phyloP scores from a whole-genome alignment of 1,140 invertebrate genomes.

The Eriocheir sinensis region DNA sequence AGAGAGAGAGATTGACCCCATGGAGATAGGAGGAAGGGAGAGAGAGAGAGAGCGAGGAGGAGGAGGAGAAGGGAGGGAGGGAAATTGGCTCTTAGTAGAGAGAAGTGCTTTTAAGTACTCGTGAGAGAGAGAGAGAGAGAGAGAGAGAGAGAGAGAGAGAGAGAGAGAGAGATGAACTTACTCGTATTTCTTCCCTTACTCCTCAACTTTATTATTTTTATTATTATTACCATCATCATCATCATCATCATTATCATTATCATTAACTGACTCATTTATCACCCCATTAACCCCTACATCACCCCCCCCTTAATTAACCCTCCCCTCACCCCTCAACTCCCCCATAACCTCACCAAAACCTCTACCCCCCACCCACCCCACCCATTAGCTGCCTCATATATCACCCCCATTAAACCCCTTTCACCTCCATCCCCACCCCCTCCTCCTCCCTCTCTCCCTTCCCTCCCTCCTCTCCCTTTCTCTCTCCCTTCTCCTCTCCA shows the following conservation, averaged over 20 bases:
- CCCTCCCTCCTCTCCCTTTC: neutral
- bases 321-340: neutral
- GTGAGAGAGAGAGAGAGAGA: constrained; percentile 9
- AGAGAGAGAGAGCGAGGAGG: constrained; percentile 4
- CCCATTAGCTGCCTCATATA: neutral
- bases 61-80: neutral
- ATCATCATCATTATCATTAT: constrained; percentile 14
- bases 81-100: neutral
- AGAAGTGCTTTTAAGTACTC: neutral
- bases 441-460: neutral
- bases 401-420: neutral
- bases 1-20: constrained; percentile 13
- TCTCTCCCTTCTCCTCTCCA: neutral
- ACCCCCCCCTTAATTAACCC: neutral
- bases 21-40: neutral
- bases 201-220: neutral
- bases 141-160: constrained; percentile 36
- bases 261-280: neutral
- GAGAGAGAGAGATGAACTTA: constrained; percentile 31
- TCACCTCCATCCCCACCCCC: neutral
- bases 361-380: no score
- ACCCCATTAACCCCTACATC: neutral
- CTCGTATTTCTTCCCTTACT: neutral
- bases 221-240: constrained; percentile 27
- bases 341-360: neutral